Conservation (phyloP, 2,113 vertebrate genomes). For the Cyprinodon variegatus region DNA sequence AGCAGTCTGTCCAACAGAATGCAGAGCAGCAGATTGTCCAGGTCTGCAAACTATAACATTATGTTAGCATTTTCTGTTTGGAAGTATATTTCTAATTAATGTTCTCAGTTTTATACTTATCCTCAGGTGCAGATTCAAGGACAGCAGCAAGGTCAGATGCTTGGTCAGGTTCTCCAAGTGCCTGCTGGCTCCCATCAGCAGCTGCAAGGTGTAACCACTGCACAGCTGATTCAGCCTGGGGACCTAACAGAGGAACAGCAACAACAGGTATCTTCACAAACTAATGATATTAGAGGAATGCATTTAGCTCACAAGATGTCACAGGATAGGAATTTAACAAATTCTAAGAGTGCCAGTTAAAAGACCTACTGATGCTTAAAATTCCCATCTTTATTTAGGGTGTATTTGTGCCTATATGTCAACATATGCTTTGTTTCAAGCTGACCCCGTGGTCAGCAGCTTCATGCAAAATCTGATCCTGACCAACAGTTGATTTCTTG, state of each 20-base stretch:
- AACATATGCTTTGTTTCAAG: too few relatives aligned
- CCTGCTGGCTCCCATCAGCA: conserved; percentile 88
- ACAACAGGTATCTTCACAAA: conserved; percentile 81
- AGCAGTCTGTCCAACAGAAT: conserved; percentile 86
- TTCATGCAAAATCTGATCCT: too few relatives aligned
- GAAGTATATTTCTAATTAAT: not conserved
- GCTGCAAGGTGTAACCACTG: conserved; percentile 91
- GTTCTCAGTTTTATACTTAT: not conserved
- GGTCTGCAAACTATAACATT: conserved; percentile 47
- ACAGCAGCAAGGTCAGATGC: conserved; percentile 85
- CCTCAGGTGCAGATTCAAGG: conserved; percentile 92
- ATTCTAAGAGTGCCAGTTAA: too few relatives aligned
- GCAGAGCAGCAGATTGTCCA: conserved; percentile 95
- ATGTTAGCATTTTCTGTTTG: not conserved
- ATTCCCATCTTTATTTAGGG: too few relatives aligned
- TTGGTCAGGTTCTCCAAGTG: conserved; percentile 87
- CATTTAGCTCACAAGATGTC: not conserved
- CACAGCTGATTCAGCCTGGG: conserved; percentile 90
- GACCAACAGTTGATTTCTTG: too few relatives aligned
- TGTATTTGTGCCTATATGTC: too few relatives aligned
- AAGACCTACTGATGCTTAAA: too few relatives aligned
- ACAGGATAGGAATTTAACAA: not conserved
- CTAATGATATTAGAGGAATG: not conserved
- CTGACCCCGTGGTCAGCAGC: too few relatives aligned
- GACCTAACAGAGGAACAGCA: conserved; percentile 98